Percentiles rank a stretch among this genome's conserved stretches.
These are phyloP conservation scores for Mesocentrotus franciscanus DNA, from an alignment of 53 echinoderm and acorn worm species.

Conservation along the genomic window DNA sequence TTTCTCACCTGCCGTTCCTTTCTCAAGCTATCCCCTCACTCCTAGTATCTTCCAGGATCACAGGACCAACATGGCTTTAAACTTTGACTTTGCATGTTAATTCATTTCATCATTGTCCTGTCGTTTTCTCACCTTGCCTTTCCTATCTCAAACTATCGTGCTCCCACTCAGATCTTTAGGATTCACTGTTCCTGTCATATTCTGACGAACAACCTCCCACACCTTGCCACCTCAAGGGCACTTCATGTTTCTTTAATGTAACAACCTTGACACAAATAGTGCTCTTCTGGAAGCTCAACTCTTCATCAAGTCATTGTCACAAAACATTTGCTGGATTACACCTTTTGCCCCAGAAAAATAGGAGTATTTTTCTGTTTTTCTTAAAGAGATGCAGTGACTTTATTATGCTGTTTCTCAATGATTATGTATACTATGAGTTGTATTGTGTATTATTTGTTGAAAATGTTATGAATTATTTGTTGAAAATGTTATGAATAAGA, in stretches of 20 bases:
- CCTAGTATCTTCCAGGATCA: too few relatives aligned
- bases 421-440: too few relatives aligned
- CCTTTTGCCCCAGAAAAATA: background rate
- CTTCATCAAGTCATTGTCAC: slow-evolving; percentile 24
- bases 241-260: background rate
- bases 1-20: too few relatives aligned
- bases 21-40: too few relatives aligned
- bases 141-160: background rate
- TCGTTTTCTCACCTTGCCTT: background rate
- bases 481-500: too few relatives aligned
- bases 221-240: slow-evolving; percentile 18
- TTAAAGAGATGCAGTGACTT: too few relatives aligned
- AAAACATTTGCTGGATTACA: background rate
- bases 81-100: background rate
- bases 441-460: too few relatives aligned
- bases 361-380: background rate
- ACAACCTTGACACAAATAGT: background rate
- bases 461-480: too few relatives aligned
- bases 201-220: background rate
- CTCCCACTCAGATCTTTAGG: background rate
- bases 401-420: too few relatives aligned
- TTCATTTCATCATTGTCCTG: background rate
- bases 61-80: too few relatives aligned
- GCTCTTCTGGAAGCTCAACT: background rate
- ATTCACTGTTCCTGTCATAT: background rate